Base-by-base conservation (phyloP, 2,113 vertebrate species). In the Colius striatus region DNA sequence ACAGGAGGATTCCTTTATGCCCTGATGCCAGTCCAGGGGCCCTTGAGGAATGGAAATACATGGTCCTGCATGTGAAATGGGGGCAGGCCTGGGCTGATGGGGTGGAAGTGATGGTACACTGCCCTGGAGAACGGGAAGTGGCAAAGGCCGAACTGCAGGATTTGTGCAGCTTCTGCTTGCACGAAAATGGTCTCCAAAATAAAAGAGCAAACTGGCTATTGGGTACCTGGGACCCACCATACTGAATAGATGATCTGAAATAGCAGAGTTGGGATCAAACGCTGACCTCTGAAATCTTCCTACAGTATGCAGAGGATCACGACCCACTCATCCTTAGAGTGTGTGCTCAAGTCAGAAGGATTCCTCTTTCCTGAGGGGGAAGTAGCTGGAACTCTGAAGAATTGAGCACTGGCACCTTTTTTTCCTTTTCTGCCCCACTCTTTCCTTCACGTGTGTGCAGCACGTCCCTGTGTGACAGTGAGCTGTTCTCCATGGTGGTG, bases 391-490 rank as follows among this genome's bases (percentile, higher is more conserved):
- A 65, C 32, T 26, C 10, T 16, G 34, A 72, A 58, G 38, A 82
- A 77, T 70, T 70, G 68, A 75, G 15, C 16, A 21, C 9, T 60
- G 62, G 12, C 11, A 45, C 23, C 50, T 45, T 6, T 60, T 58
- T 48, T 27, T 8, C 0, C 25, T 57, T 51, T 75, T 30, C 43
- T 63, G 10, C 30, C 16, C 21, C 8, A 0, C 3, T 43, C 21
- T 62, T n/a, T 17, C 62, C 14, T 70, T 65, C 16, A 26, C 61
- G 25, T 47, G 19, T 1, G 8, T 11, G 26, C 34, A 34, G 14
- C 1, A 0, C 29, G 51, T 43, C 17, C 30, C n/a, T 30, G 60
- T 0, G 1, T 10, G 32, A 30, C 20, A 23, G 10, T 1, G 2
- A 67, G 38, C 62, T 76, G 12, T 15, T 57, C 41, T 38, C n/a